phyloP scores from a whole-genome alignment of 2,888 invertebrate species.

The Nomada hirtipes region DNA sequence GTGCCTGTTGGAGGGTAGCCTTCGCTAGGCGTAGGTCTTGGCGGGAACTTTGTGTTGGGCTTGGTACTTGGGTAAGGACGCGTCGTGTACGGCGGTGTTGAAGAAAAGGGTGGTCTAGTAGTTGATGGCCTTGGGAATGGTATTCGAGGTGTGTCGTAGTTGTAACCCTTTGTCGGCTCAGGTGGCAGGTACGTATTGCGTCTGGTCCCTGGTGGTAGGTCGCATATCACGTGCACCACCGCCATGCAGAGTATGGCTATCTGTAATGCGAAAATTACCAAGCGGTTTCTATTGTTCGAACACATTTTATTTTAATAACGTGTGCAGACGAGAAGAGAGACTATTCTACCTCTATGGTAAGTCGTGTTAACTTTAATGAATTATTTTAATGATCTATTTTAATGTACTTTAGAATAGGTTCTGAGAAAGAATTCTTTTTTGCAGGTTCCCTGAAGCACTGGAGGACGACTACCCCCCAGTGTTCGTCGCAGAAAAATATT shows the following conservation, averaged over 20 bases:
- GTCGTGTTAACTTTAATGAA: neutral
- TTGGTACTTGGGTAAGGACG: slow-evolving; percentile 22
- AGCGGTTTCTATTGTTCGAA: too few species aligned
- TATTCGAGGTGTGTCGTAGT: slow-evolving; percentile 88
- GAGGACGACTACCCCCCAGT: too few species aligned
- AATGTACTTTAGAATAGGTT: too few species aligned
- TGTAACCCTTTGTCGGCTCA: slow-evolving; percentile 88
- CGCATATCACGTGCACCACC: slow-evolving; percentile 82
- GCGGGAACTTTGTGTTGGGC: slow-evolving; percentile 40
- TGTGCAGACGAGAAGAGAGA: too few species aligned
- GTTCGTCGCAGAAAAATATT: too few species aligned
- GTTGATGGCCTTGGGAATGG: slow-evolving; percentile 84
- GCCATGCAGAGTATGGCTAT: slow-evolving; percentile 57
- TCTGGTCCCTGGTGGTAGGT: slow-evolving; percentile 87
- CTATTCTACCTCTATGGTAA: too few species aligned
- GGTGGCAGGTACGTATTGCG: slow-evolving; percentile 91
- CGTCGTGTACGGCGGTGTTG: slow-evolving; percentile 51
- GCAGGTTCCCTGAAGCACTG: neutral
- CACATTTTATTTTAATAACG: too few species aligned
- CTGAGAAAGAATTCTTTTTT: neutral
- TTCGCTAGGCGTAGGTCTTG: slow-evolving; percentile 30
- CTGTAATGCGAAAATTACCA: slow-evolving; percentile 37
- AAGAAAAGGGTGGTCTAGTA: slow-evolving; percentile 73
- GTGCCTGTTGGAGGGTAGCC: slow-evolving; percentile 77
- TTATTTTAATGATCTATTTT: neutral